These are phyloP conservation scores for Brachionus asplanchnoidis DNA, from an alignment of 1,140 invertebrate species.

Conservation along the genomic window DNA sequence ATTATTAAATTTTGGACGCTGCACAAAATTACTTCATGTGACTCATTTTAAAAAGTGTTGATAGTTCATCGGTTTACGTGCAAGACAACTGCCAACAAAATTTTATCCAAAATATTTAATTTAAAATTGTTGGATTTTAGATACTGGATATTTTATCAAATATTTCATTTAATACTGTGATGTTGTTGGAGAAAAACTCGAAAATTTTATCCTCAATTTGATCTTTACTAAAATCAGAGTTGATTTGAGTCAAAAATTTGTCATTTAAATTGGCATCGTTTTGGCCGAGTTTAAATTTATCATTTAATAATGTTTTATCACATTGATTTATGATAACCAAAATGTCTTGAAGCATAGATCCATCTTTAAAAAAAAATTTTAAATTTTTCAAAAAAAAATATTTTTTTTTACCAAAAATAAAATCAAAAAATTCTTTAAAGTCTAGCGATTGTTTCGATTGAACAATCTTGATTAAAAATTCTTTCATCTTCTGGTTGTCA, in stretches of 20 bases:
- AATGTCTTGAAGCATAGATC: not conserved
- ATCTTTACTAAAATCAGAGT: not conserved
- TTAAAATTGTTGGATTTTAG: not conserved
- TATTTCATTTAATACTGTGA: not conserved
- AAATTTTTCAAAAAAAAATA: not conserved
- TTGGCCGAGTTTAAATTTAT: constrained; percentile 19
- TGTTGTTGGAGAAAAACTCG: not conserved
- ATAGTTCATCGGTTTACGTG: too few relatives aligned
- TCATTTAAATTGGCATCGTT: not conserved
- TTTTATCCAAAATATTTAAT: not conserved
- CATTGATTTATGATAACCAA: not conserved
- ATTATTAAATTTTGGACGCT: too few relatives aligned
- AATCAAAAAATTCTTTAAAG: not conserved
- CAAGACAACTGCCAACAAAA: too few relatives aligned
- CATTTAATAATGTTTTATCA: not conserved
- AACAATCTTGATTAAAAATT: not conserved
- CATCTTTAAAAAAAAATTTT: not conserved
- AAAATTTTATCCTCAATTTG: not conserved
- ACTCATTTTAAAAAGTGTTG: too few relatives aligned
- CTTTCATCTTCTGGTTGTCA: not conserved
- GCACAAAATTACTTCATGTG: too few relatives aligned
- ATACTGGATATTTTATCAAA: not conserved
- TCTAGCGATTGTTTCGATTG: not conserved
- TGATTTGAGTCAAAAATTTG: not conserved
- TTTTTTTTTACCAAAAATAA: not conserved